Percentiles rank a stretch among this genome's conserved stretches.
Conservation (phyloP, 2,113 vertebrate genomes). For the Turdus rufiventris region DNA sequence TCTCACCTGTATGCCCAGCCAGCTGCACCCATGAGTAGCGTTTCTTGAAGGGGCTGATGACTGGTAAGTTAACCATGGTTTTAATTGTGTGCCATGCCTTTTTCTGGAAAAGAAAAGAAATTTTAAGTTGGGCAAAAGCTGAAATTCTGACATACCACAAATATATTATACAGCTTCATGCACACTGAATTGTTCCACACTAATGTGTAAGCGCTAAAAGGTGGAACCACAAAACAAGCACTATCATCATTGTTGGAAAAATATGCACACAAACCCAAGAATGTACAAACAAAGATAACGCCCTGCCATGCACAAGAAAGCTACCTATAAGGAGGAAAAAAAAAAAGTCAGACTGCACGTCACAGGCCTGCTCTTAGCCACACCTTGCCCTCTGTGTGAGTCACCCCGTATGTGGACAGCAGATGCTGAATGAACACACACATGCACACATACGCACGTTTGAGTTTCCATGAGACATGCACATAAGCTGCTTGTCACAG, state of each 20-base stretch:
- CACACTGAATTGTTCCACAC: background rate
- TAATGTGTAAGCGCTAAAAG: background rate
- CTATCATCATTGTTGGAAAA: background rate
- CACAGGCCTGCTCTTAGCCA: background rate
- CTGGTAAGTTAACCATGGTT: constrained; percentile 89
- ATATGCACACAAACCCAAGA: background rate
- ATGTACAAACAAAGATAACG: background rate
- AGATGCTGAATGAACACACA: background rate
- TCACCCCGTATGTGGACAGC: background rate
- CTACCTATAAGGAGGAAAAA: background rate
- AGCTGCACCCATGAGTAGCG: constrained; percentile 93
- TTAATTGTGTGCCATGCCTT: constrained; percentile 92
- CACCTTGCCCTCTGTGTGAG: background rate
- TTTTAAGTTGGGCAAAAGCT: background rate
- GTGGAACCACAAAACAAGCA: background rate
- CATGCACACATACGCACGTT: background rate
- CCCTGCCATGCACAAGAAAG: background rate
- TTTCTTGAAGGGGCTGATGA: constrained; percentile 86
- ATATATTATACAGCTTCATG: background rate
- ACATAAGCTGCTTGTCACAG: background rate
- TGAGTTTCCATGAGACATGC: background rate
- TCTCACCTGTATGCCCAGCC: constrained; percentile 91
- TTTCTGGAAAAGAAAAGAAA: constrained; percentile 70
- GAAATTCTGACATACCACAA: background rate
- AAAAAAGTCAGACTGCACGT: background rate